Conservation (phyloP, 2,888 invertebrate species). For the Rotaria socialis region DNA sequence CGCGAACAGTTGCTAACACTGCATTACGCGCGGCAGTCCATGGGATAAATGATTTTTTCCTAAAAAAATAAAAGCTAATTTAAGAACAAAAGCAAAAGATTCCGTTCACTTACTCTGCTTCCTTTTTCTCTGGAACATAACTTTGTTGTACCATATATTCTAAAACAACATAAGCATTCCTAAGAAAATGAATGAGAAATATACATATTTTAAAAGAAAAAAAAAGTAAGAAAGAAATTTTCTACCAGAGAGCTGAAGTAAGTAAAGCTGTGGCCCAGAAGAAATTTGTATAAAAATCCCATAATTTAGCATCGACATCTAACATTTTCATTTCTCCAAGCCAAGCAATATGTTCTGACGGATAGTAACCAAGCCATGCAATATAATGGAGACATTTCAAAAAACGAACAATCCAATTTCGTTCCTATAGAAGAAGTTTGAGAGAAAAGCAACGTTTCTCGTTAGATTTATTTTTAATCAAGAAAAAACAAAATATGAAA, state of each 20-base stretch:
- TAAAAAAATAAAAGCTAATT: not conserved
- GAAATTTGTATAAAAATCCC: conserved; percentile 44
- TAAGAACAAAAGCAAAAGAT: too few relatives aligned
- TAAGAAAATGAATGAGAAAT: not conserved
- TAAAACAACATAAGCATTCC: conserved; percentile 22
- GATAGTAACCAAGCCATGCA: conserved; percentile 44
- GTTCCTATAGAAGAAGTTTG: not conserved
- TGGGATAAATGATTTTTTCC: conserved; percentile 29
- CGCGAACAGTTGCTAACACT: conserved; percentile 8
- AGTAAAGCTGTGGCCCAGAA: conserved; percentile 43
- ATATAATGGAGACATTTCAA: conserved; percentile 11
- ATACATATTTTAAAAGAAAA: not conserved
- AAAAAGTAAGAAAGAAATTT: not conserved
- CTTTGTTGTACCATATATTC: conserved; percentile 14
- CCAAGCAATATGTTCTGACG: conserved; percentile 44
- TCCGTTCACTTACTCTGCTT: not conserved
- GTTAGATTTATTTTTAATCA: not conserved
- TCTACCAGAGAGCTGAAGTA: conserved; percentile 41
- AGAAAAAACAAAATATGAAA: not conserved
- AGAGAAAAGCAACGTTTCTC: not conserved
- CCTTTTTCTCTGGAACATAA: not conserved
- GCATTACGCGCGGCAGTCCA: conserved; percentile 25
- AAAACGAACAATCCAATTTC: not conserved
- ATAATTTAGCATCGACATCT: conserved; percentile 38
- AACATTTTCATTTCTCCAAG: conserved; percentile 44